phyloP scores from a whole-genome alignment of 2,888 invertebrate species.

The Cephus nigrinus region DNA sequence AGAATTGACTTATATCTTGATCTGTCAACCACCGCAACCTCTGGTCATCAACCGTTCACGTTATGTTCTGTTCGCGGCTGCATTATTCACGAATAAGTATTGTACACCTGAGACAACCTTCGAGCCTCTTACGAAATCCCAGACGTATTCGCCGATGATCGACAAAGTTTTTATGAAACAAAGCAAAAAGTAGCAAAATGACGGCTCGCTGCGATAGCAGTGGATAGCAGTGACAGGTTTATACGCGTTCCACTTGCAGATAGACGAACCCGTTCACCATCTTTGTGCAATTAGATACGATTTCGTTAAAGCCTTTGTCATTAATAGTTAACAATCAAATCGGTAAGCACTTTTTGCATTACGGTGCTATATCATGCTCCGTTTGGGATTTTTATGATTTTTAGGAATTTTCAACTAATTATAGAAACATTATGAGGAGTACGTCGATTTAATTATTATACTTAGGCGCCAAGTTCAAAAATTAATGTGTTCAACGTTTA shows the following conservation, averaged over 20 bases:
- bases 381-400: not conserved
- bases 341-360: not conserved
- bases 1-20: slow-evolving; percentile 17
- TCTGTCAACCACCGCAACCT: slow-evolving; percentile 20
- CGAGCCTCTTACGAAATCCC: not conserved
- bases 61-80: not conserved
- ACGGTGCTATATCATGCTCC: not conserved
- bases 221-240: not conserved
- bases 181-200: not conserved
- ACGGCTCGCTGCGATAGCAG: not conserved
- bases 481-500: too few species aligned
- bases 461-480: too few species aligned
- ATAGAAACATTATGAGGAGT: not conserved
- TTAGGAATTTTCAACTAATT: not conserved
- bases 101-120: not conserved
- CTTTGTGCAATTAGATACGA: not conserved
- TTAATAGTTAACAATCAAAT: not conserved
- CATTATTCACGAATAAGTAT: not conserved
- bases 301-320: not conserved
- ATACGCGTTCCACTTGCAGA: not conserved
- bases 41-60: not conserved
- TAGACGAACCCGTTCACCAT: not conserved
- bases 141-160: not conserved
- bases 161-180: slow-evolving; percentile 15
- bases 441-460: too few species aligned